Percentiles rank a stretch among this genome's conserved stretches.
Conservation (phyloP, 2,113 vertebrate genomes). For the Sander lucioperca region DNA sequence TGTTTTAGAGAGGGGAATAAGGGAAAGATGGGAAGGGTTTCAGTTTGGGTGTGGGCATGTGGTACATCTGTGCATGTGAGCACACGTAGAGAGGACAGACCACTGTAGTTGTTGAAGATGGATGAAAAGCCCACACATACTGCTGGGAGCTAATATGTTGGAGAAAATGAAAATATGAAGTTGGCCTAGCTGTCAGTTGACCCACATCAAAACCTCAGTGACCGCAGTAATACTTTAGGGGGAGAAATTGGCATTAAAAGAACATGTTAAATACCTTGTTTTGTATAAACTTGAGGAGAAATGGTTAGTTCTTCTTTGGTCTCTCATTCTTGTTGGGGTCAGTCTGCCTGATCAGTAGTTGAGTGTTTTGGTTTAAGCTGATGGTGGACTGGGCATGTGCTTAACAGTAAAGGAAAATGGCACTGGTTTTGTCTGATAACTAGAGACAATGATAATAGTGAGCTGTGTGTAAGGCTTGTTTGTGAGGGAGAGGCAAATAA, state of each 20-base stretch:
- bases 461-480: constrained; percentile 25
- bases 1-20: constrained; percentile 46
- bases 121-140: constrained; percentile 52
- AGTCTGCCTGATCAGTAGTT: constrained; percentile 19
- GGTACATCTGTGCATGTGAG: constrained; percentile 53
- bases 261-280: background rate
- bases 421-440: constrained; percentile 31
- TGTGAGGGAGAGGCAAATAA: constrained; percentile 31
- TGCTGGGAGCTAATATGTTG: constrained; percentile 21
- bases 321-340: constrained; percentile 14
- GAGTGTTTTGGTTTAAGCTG: constrained; percentile 29
- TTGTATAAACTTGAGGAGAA: background rate
- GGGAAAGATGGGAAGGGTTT: constrained; percentile 57
- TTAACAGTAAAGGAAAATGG: constrained; percentile 44
- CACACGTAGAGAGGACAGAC: constrained; percentile 33
- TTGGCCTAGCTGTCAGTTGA: constrained; percentile 40
- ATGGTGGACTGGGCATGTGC: background rate
- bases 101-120: constrained; percentile 52
- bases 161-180: constrained; percentile 52
- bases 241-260: constrained; percentile 27
- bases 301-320: background rate
- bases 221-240: constrained; percentile 2
- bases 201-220: constrained; percentile 36
- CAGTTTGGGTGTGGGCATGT: constrained; percentile 65
- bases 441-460: constrained; percentile 31